Evolutionary conservation across 2,113 vertebrate genomes (phyloP).

Genomic region (Hippocampus guttulatus): DNA sequence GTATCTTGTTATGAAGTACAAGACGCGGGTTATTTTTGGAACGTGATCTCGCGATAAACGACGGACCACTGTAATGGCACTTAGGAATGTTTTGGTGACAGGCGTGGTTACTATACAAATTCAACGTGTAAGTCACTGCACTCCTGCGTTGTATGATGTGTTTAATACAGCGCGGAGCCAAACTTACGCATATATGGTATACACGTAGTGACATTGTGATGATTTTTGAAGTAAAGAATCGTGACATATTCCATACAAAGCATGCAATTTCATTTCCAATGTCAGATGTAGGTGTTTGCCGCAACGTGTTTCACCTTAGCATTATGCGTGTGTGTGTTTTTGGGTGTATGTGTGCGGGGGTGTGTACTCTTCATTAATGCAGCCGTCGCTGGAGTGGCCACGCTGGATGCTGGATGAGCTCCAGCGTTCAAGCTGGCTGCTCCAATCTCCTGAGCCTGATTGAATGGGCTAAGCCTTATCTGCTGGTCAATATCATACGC

Average conservation of each 20-base stretch:
- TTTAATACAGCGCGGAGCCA: no score
- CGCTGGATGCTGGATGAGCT: slow-evolving; percentile 53
- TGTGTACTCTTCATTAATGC: slow-evolving; percentile 53
- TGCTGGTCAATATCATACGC: slow-evolving; percentile 70
- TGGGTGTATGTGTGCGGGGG: slow-evolving; percentile 5
- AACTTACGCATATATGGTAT: no score
- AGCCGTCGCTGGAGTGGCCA: slow-evolving; percentile 47
- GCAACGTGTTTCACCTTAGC: background rate
- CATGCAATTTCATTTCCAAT: background rate
- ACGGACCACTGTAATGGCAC: no score
- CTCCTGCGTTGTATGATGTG: no score
- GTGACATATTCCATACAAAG: background rate
- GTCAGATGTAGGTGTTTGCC: background rate
- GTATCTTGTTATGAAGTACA: no score
- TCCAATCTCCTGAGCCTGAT: slow-evolving; percentile 65
- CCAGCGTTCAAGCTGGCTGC: slow-evolving; percentile 54
- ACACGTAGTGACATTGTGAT: no score
- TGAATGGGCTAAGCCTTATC: slow-evolving; percentile 68
- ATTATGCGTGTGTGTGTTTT: slow-evolving; percentile 12
- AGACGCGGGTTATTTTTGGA: no score
- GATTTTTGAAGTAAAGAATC: no score
- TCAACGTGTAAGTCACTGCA: no score
- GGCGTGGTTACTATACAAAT: no score
- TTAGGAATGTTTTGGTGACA: no score
- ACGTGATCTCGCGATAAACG: no score